phyloP scores from a whole-genome alignment of 2,113 vertebrate genomes.

The Noturus placidus region DNA sequence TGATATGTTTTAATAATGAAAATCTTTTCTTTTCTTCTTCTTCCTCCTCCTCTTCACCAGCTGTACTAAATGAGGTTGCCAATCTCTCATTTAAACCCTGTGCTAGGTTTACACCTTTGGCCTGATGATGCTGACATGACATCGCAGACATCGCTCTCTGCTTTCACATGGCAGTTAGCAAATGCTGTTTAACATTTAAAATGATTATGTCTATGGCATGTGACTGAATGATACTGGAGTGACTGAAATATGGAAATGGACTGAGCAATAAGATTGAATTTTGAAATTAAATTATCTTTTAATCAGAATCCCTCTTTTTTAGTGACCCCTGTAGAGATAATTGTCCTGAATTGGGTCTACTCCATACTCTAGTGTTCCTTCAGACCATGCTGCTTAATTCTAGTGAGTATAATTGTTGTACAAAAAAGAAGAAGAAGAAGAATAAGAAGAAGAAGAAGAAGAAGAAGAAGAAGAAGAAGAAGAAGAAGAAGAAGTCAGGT shows the following conservation, averaged over 20 bases:
- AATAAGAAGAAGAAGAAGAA: too few species aligned
- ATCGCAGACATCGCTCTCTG: background rate
- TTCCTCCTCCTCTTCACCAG: background rate
- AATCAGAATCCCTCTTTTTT: slow-evolving; percentile 21
- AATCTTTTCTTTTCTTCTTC: background rate
- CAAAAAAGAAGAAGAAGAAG: background rate
- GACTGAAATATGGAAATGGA: slow-evolving; percentile 23
- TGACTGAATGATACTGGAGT: background rate
- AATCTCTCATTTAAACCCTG: background rate
- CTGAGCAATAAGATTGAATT: slow-evolving; percentile 32
- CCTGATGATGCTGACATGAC: background rate
- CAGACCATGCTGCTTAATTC: background rate
- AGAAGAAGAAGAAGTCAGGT: background rate
- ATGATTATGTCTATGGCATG: slow-evolving; percentile 21
- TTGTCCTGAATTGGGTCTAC: slow-evolving; percentile 22
- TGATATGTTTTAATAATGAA: background rate
- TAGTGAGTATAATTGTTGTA: background rate
- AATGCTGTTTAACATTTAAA: slow-evolving; percentile 26
- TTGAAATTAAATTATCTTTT: slow-evolving; percentile 30
- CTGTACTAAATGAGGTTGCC: background rate
- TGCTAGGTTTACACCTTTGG: background rate
- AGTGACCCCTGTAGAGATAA: slow-evolving; percentile 32
- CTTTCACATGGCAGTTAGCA: background rate
- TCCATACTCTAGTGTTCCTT: background rate
- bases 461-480: background rate